Evolutionary conservation across 2,797 vertebrate species (phyloP).

Genomic region (Protonibea diacanthus): DNA sequence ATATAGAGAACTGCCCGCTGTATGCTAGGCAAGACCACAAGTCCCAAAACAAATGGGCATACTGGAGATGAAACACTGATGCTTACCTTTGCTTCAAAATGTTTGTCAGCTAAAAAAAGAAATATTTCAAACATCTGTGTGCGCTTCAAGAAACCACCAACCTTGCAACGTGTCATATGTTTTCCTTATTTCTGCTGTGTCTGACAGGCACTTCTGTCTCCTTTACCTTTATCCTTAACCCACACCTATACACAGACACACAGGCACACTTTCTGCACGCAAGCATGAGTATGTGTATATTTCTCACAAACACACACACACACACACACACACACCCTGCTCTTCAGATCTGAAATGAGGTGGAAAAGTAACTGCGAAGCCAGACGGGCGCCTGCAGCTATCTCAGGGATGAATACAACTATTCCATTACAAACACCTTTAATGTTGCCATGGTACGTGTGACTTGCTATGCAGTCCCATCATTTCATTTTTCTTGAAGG

Average conservation of each 20-base stretch:
- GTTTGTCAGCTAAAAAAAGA: conserved; percentile 56
- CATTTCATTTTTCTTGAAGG: conserved; percentile 58
- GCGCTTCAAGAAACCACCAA: conserved; percentile 28
- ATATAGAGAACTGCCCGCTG: conserved; percentile 60
- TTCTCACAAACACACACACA: conserved; percentile 28
- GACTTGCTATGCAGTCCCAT: conserved; percentile 53
- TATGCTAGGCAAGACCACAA: conserved; percentile 54
- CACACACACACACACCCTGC: conserved; percentile 36
- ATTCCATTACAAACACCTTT: conserved; percentile 78
- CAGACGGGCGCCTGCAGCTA: conserved; percentile 67
- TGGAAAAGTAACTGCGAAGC: conserved; percentile 71
- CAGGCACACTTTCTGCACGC: conserved; percentile 4
- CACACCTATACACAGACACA: conserved; percentile 22
- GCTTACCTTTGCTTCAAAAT: conserved; percentile 55
- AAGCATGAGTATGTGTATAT: conserved; percentile 25
- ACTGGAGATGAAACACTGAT: conserved; percentile 31
- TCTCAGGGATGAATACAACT: conserved; percentile 71
- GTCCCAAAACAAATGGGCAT: conserved; percentile 66
- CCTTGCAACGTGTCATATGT: conserved; percentile 34
- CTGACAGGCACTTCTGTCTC: conserved; percentile 46
- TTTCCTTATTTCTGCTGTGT: conserved; percentile 44
- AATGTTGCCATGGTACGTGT: conserved; percentile 61
- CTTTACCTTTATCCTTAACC: conserved; percentile 51
- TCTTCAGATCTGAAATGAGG: conserved; percentile 77
- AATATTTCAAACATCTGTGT: conserved; percentile 47